Evolutionary conservation across 35 echinoderm and acorn worm genomes (phyloP).

Genomic region (Apostichopus parvimensis): DNA sequence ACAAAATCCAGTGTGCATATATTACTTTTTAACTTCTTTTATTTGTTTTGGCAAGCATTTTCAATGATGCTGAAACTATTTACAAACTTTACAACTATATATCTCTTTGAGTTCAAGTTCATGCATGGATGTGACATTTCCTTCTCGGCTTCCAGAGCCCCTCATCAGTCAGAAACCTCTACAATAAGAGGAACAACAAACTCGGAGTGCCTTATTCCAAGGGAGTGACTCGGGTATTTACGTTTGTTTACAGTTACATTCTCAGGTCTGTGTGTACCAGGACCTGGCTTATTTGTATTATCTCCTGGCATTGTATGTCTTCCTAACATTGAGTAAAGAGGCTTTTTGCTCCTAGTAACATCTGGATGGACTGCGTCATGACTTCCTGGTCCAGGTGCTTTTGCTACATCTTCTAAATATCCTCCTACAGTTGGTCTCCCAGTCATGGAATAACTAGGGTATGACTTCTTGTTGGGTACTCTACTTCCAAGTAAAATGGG

Average conservation of each 20-base stretch:
- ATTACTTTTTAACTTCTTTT: background rate
- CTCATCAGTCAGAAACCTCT: conserved; percentile 78
- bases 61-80: background rate
- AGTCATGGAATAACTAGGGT: conserved; percentile 90
- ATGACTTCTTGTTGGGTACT: conserved; percentile 80
- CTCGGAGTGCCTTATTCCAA: conserved; percentile 94
- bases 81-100: background rate
- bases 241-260: conserved; percentile 85
- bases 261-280: conserved; percentile 91
- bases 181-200: conserved; percentile 91
- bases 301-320: conserved; percentile 75
- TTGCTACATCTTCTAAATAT: conserved; percentile 91
- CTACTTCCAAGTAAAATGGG: conserved; percentile 75
- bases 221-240: conserved; percentile 74
- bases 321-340: conserved; percentile 92
- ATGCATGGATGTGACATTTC: too few species aligned
- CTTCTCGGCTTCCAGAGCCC: background rate
- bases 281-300: conserved; percentile 76
- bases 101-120: conserved; percentile 7
- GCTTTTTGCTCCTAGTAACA: conserved; percentile 73
- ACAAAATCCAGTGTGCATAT: too few species aligned
- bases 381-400: conserved; percentile 88
- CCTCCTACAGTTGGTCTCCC: conserved; percentile 85
- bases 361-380: conserved; percentile 80
- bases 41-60: background rate